phyloP scores from a whole-genome alignment of 2,113 vertebrate species.

The Cavia porcellus region DNA sequence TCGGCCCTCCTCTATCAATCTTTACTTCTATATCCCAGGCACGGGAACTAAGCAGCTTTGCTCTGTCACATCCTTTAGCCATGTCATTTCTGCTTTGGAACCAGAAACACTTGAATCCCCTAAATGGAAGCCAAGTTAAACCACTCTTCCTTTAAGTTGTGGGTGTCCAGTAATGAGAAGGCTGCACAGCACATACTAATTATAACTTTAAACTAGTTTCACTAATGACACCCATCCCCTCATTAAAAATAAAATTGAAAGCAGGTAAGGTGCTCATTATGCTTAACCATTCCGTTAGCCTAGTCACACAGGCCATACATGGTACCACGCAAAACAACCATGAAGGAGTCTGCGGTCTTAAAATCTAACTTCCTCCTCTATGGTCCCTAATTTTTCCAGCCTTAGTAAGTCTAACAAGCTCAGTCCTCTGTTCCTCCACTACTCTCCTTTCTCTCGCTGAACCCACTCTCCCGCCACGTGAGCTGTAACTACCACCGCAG shows the following conservation, averaged over 20 bases:
- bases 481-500: neutral
- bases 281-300: neutral
- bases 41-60: neutral
- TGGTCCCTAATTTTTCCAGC: neutral
- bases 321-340: neutral
- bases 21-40: neutral
- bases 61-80: neutral
- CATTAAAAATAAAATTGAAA: constrained; percentile 36
- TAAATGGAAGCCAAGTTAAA: neutral
- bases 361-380: constrained; percentile 39
- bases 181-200: neutral
- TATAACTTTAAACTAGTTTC: constrained; percentile 20
- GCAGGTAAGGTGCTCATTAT: neutral
- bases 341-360: neutral
- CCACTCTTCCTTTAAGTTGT: neutral
- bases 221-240: neutral
- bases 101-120: neutral
- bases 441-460: neutral
- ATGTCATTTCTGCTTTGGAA: neutral
- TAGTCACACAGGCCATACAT: neutral
- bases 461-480: neutral
- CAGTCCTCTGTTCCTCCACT: neutral
- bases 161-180: neutral
- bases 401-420: constrained; percentile 2
- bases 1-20: neutral